A percentile compares a stretch with the other conserved stretches of the same genome.
Evolutionary conservation across 2,113 vertebrate genomes (phyloP).

Genomic region (Pedionomus torquatus): DNA sequence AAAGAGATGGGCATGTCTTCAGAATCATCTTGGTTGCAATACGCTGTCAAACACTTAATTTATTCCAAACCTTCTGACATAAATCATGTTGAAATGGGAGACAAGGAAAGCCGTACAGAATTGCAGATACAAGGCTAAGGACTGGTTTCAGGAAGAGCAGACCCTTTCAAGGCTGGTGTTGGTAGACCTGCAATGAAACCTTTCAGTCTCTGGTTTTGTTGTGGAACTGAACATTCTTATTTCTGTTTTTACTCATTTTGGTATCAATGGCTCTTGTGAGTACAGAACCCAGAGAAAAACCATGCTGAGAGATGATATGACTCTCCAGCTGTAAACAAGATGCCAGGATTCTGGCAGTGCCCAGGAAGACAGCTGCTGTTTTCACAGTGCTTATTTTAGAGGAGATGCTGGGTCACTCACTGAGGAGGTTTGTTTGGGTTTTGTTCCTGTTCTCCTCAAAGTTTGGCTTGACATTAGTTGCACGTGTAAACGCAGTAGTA

Average conservation of each 20-base stretch:
- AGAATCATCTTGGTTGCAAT: background rate
- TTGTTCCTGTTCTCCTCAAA: background rate
- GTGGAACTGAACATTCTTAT: background rate
- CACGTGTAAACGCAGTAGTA: background rate
- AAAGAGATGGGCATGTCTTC: conserved; percentile 23
- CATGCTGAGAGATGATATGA: background rate
- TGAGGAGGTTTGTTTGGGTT: background rate
- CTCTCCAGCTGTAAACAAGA: background rate
- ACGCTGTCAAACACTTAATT: conserved; percentile 46
- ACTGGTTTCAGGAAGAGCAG: background rate
- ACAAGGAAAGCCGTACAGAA: background rate
- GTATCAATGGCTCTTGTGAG: background rate
- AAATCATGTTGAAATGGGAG: conserved; percentile 1
- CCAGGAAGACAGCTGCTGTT: background rate
- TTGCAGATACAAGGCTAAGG: background rate
- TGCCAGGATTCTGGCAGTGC: background rate
- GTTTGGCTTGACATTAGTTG: background rate
- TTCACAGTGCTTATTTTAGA: background rate
- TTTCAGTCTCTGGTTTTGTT: background rate
- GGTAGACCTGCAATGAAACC: background rate
- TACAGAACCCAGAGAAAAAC: background rate
- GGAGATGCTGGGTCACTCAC: background rate
- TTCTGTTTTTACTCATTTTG: background rate
- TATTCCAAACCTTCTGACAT: conserved; percentile 55
- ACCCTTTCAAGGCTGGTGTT: background rate